Conservation (phyloP, 2,888 invertebrate genomes). For the Digitonthophagus gazella region DNA sequence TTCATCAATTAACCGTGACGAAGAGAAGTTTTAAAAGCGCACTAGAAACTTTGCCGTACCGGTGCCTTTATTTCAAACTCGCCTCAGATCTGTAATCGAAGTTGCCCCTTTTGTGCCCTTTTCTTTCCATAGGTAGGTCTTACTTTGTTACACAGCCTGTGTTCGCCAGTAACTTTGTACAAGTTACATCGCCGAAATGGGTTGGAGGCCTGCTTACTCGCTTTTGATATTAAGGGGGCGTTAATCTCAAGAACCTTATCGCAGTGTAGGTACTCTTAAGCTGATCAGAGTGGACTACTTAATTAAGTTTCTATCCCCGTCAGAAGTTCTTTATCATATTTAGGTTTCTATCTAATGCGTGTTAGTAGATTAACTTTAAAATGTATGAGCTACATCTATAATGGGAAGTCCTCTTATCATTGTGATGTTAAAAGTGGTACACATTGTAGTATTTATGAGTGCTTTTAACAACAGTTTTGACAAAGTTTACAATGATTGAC, state of each 20-base stretch:
- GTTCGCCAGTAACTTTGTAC: not conserved
- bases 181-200: not conserved
- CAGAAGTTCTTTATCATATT: not conserved
- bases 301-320: not conserved
- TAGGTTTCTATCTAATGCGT: not conserved
- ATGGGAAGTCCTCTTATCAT: too few relatives aligned
- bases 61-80: not conserved
- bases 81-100: not conserved
- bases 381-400: too few relatives aligned
- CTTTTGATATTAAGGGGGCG: not conserved
- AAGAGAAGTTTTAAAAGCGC: not conserved
- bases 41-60: not conserved
- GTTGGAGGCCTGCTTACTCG: not conserved
- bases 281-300: not conserved
- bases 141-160: not conserved
- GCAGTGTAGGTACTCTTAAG: not conserved
- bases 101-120: not conserved
- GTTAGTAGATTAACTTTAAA: not conserved
- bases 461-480: too few relatives aligned
- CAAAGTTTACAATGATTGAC: too few relatives aligned
- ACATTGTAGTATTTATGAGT: too few relatives aligned
- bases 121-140: not conserved
- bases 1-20: not conserved
- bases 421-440: too few relatives aligned
- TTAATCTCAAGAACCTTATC: not conserved